Conservation (phyloP, 1,140 invertebrate species). For the Aphaenogaster rudis region DNA sequence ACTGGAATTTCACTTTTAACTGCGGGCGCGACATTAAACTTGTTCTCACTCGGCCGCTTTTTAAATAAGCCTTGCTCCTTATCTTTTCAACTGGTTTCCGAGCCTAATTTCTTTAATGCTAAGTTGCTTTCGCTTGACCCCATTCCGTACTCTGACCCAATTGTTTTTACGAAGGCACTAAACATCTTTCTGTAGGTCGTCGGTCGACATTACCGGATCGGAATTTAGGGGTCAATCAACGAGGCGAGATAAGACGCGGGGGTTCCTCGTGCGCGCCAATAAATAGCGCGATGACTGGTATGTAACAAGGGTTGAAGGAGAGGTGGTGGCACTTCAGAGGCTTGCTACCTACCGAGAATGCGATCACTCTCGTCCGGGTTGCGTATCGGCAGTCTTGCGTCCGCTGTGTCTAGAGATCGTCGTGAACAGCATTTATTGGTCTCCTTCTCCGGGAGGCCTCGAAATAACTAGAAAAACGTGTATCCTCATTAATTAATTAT, state of each 20-base stretch:
- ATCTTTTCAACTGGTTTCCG: background rate
- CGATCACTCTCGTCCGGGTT: background rate
- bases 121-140: background rate
- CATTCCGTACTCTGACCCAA: background rate
- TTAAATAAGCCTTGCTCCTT: background rate
- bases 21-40: background rate
- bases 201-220: background rate
- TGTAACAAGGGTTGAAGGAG: constrained; percentile 1
- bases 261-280: background rate
- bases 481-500: background rate
- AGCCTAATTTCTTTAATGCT: background rate
- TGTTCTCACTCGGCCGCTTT: background rate
- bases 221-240: constrained; percentile 42
- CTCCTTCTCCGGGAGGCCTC: background rate
- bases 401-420: background rate
- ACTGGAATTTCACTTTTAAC: background rate
- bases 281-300: constrained; percentile 44
- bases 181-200: background rate
- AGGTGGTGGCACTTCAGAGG: constrained; percentile 65
- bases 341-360: constrained; percentile 56
- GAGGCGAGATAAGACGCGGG: background rate
- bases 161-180: background rate
- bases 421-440: background rate
- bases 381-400: constrained; percentile 11
- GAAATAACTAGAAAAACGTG: constrained; percentile 5